Conservation (phyloP, 2,888 invertebrate genomes). For the Tinea trinotella region DNA sequence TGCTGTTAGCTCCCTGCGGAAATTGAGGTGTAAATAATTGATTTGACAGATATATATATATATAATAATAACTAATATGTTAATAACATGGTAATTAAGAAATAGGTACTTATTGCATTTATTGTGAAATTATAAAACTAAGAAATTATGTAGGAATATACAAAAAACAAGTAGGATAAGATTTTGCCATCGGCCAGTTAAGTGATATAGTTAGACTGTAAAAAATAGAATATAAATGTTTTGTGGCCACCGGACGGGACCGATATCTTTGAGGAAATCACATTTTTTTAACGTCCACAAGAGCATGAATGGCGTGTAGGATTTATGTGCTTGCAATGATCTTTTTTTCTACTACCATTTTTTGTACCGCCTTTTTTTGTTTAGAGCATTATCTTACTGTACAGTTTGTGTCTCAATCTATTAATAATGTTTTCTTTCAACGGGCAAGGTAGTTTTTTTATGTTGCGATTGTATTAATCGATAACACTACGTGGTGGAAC, state of each 20-base stretch:
- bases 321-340: conserved; percentile 67
- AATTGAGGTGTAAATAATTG: no score
- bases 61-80: no score
- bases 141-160: background rate
- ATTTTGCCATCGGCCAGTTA: background rate
- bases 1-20: no score
- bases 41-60: no score
- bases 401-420: conserved; percentile 68
- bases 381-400: conserved; percentile 45
- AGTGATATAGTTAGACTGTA: background rate
- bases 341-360: conserved; percentile 53
- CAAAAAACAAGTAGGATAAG: background rate
- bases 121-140: background rate
- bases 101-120: background rate
- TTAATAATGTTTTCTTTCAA: conserved; percentile 65
- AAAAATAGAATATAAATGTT: conserved; percentile 20
- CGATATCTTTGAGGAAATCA: conserved; percentile 64
- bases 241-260: conserved; percentile 57
- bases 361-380: conserved; percentile 39
- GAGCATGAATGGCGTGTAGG: conserved; percentile 67
- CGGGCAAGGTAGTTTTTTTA: conserved; percentile 45
- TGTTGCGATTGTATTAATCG: conserved; percentile 44
- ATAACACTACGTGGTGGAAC: conserved; percentile 39
- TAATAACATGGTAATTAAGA: no score
- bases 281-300: conserved; percentile 49